Evolutionary conservation across 2,113 vertebrate genomes (phyloP).

Genomic region (Oplegnathus fasciatus): DNA sequence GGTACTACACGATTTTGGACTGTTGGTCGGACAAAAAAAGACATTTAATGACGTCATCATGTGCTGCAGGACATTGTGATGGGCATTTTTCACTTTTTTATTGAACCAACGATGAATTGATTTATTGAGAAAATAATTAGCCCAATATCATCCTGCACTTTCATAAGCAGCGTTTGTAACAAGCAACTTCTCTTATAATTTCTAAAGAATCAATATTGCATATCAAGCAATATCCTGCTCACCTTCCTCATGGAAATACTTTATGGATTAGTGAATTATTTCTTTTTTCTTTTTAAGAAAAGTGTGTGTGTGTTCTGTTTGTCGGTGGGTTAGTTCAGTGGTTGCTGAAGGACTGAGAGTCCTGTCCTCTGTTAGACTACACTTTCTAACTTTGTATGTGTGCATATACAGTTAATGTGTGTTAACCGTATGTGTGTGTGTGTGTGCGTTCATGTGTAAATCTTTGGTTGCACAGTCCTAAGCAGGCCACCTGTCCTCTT

Average conservation of each 20-base stretch:
- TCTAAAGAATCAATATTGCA: not conserved
- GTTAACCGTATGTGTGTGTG: slow-evolving; percentile 6
- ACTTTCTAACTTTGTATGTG: slow-evolving; percentile 14
- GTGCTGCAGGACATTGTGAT: not conserved
- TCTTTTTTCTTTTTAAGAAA: not conserved
- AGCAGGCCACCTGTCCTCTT: slow-evolving; percentile 78
- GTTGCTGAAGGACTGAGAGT: slow-evolving; percentile 1
- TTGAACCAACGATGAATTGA: not conserved
- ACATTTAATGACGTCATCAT: not conserved
- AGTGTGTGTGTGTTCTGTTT: not conserved
- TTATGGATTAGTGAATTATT: not conserved
- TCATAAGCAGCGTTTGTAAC: not conserved
- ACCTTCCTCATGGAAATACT: not conserved
- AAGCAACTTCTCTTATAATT: not conserved
- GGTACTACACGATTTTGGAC: not conserved
- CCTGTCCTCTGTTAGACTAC: slow-evolving; percentile 5
- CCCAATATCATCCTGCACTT: not conserved
- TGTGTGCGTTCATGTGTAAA: slow-evolving; percentile 35
- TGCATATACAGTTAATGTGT: slow-evolving; percentile 16
- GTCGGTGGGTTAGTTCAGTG: not conserved
- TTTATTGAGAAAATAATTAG: not conserved
- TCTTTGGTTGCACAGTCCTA: slow-evolving; percentile 52
- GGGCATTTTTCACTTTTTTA: not conserved
- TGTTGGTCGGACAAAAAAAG: not conserved
- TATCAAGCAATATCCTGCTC: slow-evolving; percentile 4